Evolutionary conservation across 2,888 invertebrate species (phyloP).

Genomic region (Eupelmus urozonus): DNA sequence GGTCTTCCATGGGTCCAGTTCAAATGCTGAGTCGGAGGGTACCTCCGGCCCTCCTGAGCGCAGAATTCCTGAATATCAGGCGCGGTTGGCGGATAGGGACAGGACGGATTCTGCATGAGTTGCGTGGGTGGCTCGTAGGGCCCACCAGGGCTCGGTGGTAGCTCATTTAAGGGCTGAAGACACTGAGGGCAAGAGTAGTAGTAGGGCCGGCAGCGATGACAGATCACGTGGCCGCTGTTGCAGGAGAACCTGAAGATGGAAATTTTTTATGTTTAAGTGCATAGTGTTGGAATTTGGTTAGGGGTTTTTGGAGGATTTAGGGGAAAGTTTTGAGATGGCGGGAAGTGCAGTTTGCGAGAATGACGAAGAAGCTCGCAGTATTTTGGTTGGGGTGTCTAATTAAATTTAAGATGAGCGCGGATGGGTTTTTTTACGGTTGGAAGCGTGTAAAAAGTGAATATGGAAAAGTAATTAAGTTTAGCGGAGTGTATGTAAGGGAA

Average conservation of each 20-base stretch:
- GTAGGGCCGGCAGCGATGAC: slow-evolving; percentile 72
- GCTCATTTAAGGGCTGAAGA: slow-evolving; percentile 62
- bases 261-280: too few species aligned
- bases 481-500: too few species aligned
- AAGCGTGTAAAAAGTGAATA: too few species aligned
- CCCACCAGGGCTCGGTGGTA: slow-evolving; percentile 38
- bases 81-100: slow-evolving; percentile 62
- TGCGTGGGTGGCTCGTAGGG: slow-evolving; percentile 63
- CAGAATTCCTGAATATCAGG: slow-evolving; percentile 64
- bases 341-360: too few species aligned
- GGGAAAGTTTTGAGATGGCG: too few species aligned
- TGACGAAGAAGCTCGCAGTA: too few species aligned
- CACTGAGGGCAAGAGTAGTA: slow-evolving; percentile 71
- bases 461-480: too few species aligned
- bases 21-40: not conserved
- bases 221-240: slow-evolving; percentile 67
- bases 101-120: slow-evolving; percentile 43
- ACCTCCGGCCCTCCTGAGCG: slow-evolving; percentile 61
- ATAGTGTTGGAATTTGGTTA: too few species aligned
- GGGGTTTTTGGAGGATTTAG: too few species aligned
- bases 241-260: slow-evolving; percentile 60
- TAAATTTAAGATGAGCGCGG: too few species aligned
- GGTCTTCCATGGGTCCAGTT: slow-evolving; percentile 20
- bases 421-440: too few species aligned
- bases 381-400: too few species aligned